Base-by-base conservation (phyloP, 2,888 invertebrate species). In the Trissolcus brochymenae region DNA sequence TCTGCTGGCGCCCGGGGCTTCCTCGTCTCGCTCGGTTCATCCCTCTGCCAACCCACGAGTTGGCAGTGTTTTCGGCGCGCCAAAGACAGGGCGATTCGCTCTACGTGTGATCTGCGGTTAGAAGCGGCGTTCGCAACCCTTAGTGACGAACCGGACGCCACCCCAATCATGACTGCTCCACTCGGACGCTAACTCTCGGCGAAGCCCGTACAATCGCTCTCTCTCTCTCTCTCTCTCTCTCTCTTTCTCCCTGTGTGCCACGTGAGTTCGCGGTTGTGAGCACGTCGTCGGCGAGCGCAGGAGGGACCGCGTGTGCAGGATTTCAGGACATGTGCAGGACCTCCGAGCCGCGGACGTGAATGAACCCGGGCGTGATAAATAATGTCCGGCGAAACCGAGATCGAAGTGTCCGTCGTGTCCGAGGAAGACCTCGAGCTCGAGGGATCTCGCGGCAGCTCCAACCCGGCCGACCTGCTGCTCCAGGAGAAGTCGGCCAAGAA, bases 371-470 rank as follows among this genome's bases (percentile, higher is more conserved):
- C 16, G 14, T 0, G 46, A 43, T 14, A 13, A 46, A 14, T 14
- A 53, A 89, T 89, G 89, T 88, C 89, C 53, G 89, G 87, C 25
- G 89, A 89, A 78, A 89, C 88, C 73, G 89, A 89, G 78, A 88
- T 89, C 78, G 89, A 89, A 73, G 88, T 89, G 66, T 89, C 88
- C 19, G 89, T 88, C 19, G 88, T 89, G 16, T 89, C 89, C 75
- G 89, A 89, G 79, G 89, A 89, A 73, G 89, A 88, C 76, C 80
- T 89, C 14, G 88, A 88, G 50, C 79, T 88, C 53, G 89, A 89
- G 49, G 86, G 83, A 0, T 88, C 88, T 7, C 74, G 87, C 16
- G 86, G 87, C 62, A 88, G 87, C 49, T 88, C 89, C 9, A 84
- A 87, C 2, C 87, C 88, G 41, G 86, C 87, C 19, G 88, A 51